Evolutionary conservation across 2,888 invertebrate genomes (phyloP).

Genomic region (Chrysolina haemoptera): DNA sequence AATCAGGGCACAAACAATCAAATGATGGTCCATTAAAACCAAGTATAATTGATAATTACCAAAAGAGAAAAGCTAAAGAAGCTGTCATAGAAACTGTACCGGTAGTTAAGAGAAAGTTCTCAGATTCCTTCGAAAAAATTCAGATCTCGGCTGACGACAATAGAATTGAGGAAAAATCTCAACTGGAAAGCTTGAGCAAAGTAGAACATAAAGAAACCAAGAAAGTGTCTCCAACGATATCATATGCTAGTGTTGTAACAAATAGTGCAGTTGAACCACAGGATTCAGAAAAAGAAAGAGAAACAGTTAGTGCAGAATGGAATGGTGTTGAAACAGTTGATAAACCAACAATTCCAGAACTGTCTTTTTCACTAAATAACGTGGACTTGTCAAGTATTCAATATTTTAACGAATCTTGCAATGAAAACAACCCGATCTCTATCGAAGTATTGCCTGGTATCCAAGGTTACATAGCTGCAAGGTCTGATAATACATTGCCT

Average conservation of each 20-base stretch:
- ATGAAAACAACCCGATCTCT: slow-evolving; percentile 40
- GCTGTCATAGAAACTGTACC: slow-evolving; percentile 18
- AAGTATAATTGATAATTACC: slow-evolving; percentile 54
- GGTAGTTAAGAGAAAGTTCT: slow-evolving; percentile 5
- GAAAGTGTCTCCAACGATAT: slow-evolving; percentile 56
- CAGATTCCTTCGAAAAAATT: slow-evolving; percentile 6
- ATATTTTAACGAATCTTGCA: not conserved
- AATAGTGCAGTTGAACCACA: slow-evolving; percentile 38
- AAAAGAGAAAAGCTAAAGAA: slow-evolving; percentile 37
- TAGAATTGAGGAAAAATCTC: slow-evolving; percentile 25
- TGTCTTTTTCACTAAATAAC: not conserved
- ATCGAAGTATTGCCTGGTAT: slow-evolving; percentile 42
- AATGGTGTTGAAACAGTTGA: not conserved
- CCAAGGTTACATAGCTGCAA: not conserved
- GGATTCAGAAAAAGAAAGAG: not conserved
- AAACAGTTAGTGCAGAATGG: not conserved
- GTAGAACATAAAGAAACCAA: slow-evolving; percentile 56
- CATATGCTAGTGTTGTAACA: slow-evolving; percentile 57
- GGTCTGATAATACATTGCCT: not conserved
- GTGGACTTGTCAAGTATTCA: not conserved
- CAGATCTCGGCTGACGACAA: slow-evolving; percentile 17
- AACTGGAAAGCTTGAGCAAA: slow-evolving; percentile 30
- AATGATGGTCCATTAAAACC: slow-evolving; percentile 46
- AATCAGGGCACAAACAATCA: not conserved
- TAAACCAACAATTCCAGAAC: not conserved